Evolutionary conservation across 2,888 invertebrate species (phyloP), one percentile per base, ranked within the genome.

Genomic region (Scaptomyza cyrtandrae): DNA sequence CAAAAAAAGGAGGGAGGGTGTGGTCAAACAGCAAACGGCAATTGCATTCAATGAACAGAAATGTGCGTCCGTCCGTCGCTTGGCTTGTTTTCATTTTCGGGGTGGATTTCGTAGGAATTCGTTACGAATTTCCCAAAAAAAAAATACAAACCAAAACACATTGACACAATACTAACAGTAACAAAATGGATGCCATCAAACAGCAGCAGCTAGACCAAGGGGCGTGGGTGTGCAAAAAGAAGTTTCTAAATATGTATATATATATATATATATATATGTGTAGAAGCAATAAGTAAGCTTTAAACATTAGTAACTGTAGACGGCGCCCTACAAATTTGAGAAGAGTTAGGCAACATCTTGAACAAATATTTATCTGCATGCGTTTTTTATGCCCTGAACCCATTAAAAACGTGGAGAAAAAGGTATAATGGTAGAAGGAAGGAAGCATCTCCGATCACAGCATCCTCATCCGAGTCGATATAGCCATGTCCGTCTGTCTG

Each of bases 1-100:
- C n/a, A n/a, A n/a, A n/a, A 13, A n/a, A 58, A 64, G 55, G 73
- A 43, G 80, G 77, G 70, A 73, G 80, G 78, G 78, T 78, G 78
- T 78, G 78, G 78, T 78, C 78, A 78, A 33, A 33, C 33, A 33
- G 6, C 33, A 10, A 35, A 4, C 64, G 59, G 53, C 73, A 63
- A 76, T 68, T 72, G 72, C 76, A 80, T 33, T 65, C 24, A 3
- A 3, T 24, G 4, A 24, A 24, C 24, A 24, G 3, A 24, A 24
- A 24, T 19, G 24, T 24, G 24, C 33, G 33, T 71, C 50, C 46
- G n/a, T 31, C 37, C 16, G 3, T 45, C 16, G 19, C 6, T 14
- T n/a, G n/a, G n/a, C 37, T 7, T 9, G 14, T 39, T 39, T 39
- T 39, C 48, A 1, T 39, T 41, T 75, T 77, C 64, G 72, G 77